Percentiles rank a stretch among this genome's conserved stretches.
Conservation (phyloP, 1,140 invertebrate species). For the Theocolax elegans region DNA sequence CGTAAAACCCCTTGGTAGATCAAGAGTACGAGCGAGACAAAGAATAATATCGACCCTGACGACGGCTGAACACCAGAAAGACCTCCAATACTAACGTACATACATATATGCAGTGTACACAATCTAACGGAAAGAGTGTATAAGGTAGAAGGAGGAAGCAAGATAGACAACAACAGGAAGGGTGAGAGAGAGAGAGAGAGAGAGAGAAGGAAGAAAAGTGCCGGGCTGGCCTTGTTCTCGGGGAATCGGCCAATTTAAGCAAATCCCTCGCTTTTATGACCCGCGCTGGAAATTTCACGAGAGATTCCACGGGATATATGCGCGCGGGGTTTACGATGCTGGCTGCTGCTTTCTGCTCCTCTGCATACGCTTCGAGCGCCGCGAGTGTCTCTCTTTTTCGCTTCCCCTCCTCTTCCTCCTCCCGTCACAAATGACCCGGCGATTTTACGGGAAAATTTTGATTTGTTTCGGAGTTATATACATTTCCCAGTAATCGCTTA, state of each 20-base stretch:
- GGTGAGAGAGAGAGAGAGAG: neutral
- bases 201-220: constrained; percentile 8
- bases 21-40: too few species aligned
- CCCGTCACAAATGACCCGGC: neutral
- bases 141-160: too few species aligned
- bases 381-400: neutral
- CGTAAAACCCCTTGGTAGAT: too few species aligned
- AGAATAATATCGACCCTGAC: too few species aligned
- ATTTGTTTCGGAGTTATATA: neutral
- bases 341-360: constrained; percentile 13
- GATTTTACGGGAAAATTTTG: neutral
- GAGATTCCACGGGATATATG: constrained; percentile 1
- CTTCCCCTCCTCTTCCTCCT: neutral
- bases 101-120: too few species aligned
- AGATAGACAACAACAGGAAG: too few species aligned
- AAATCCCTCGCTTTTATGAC: constrained; percentile 20
- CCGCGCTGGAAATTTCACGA: constrained; percentile 27
- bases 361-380: neutral
- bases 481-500: too few species aligned
- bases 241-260: constrained; percentile 30
- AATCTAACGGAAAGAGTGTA: too few species aligned
- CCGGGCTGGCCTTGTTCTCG: constrained; percentile 34
- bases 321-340: neutral
- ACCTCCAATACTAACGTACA: neutral
- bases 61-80: too few species aligned